Percentiles rank a stretch among this genome's conserved stretches.
phyloP scores from a whole-genome alignment of 1,140 invertebrate species.

The Carposina sasakii region DNA sequence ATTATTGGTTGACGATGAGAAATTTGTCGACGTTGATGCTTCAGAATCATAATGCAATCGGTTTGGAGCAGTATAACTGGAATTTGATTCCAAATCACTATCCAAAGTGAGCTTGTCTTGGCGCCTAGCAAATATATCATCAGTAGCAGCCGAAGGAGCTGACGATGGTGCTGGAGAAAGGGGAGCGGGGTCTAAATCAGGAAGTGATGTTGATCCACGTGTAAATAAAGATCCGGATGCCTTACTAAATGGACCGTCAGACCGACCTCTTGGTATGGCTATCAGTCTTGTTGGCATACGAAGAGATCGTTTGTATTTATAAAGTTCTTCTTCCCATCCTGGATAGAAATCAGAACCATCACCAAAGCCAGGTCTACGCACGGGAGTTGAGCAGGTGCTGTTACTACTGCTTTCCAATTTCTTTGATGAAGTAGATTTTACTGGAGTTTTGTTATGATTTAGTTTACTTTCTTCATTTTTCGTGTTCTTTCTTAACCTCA shows the following conservation, averaged over 20 bases:
- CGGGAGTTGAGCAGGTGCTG: conserved; percentile 41
- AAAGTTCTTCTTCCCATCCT: conserved; percentile 87
- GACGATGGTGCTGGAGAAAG: conserved; percentile 78
- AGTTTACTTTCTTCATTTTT: conserved; percentile 56
- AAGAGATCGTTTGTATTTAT: conserved; percentile 84
- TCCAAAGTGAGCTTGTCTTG: conserved; percentile 69
- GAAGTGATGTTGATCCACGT: conserved; percentile 79
- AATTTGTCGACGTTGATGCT: conserved; percentile 76
- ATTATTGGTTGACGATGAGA: conserved; percentile 70
- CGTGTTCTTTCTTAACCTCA: conserved; percentile 53
- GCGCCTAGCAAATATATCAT: conserved; percentile 60
- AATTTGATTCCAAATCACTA: conserved; percentile 79
- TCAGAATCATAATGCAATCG: conserved; percentile 79
- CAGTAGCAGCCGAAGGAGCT: conserved; percentile 56
- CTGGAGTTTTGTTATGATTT: conserved; percentile 37
- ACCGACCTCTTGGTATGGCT: conserved; percentile 76
- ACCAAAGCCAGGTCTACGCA: conserved; percentile 77
- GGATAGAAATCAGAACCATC: conserved; percentile 83
- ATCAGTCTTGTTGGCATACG: conserved; percentile 85
- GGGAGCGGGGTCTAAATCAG: conserved; percentile 80
- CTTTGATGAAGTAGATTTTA: conserved; percentile 49
- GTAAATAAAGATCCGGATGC: conserved; percentile 41
- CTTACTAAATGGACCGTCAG: conserved; percentile 53
- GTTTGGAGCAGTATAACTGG: conserved; percentile 74
- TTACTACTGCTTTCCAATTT: conserved; percentile 55